These are phyloP conservation scores for Theretra japonica DNA, from an alignment of 2,888 invertebrate species.

Conservation along the genomic window DNA sequence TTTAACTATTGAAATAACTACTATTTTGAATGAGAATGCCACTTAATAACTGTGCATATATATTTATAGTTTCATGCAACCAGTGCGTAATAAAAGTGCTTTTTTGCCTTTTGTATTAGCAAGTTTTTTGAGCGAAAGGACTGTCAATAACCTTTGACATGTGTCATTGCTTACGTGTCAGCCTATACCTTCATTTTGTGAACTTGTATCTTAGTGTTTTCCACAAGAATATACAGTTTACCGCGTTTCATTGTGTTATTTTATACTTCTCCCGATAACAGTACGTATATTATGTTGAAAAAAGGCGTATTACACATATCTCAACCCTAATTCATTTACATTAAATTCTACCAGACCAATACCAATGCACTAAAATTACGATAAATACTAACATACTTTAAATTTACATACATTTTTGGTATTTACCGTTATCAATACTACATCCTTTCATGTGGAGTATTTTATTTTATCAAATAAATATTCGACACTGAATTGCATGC, in stretches of 20 bases:
- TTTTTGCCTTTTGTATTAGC: not conserved
- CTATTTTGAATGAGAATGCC: too few species aligned
- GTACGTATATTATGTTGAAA: conserved; percentile 1
- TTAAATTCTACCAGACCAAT: not conserved
- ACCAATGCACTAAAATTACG: not conserved
- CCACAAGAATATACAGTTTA: not conserved
- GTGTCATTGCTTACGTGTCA: conserved; percentile 85
- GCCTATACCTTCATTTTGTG: conserved; percentile 64
- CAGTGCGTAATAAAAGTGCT: not conserved
- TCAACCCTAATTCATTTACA: conserved; percentile 36
- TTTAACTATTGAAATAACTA: not conserved
- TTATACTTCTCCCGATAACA: not conserved
- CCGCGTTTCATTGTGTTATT: too few species aligned
- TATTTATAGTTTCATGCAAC: not conserved
- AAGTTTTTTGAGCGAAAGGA: conserved; percentile 29
- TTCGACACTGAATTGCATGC: too few species aligned
- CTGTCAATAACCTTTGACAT: conserved; percentile 85
- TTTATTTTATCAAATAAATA: too few species aligned
- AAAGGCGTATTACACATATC: not conserved
- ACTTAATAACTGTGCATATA: not conserved
- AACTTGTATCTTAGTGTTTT: conserved; percentile 40
- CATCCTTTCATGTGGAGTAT: too few species aligned
- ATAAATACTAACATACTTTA: too few species aligned
- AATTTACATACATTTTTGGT: not conserved
- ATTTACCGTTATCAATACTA: not conserved